Evolutionary conservation across 2,888 invertebrate genomes (phyloP), one percentile per base, ranked within the genome.

Genomic region (Drosophila barbarae): DNA sequence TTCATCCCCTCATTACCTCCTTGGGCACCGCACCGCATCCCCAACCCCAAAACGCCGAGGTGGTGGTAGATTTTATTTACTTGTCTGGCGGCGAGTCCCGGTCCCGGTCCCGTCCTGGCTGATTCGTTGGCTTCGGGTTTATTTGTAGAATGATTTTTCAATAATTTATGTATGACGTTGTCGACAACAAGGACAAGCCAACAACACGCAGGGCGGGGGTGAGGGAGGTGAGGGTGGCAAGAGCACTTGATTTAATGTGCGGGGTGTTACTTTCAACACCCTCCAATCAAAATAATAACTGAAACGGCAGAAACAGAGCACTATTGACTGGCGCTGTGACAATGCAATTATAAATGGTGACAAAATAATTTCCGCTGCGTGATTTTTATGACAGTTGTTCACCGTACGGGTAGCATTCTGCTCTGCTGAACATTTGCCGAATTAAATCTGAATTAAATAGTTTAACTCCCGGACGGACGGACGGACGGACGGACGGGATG

Each of bases 321-420:
- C 52, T 66, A 56, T 55, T 51, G 64, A 68, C 47, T 69, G 69
- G 64, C 78, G 76, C 73, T 84, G 83, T 87, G 87, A 86, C 87
- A 87, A 87, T 87, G 86, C 87, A 87, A 87, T 87, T 87, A 87
- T 87, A 86, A 87, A 87, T 87, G 87, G 87, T 87, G 87, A 87
- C 87, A 87, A 87, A 87, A 87, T 87, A 87, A 87, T 87, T 87
- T 87, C 85, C 87, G 85, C 86, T 79, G 80, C 81, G 85, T 87
- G 87, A 87, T 87, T 87, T 86, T 87, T 86, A 86, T 87, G 86
- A 86, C 86, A 87, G 87, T 87, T 86, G 87, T 84, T 75, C 69
- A 75, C 72, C 58, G 67, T 65, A 57, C 59, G 59, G 55, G 28
- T 55, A 51, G 57, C 50, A 49, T 84, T 85, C 76, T 73, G 75